Base-by-base conservation (phyloP, 2,113 vertebrate species). In the Nannobrachium achirus region DNA sequence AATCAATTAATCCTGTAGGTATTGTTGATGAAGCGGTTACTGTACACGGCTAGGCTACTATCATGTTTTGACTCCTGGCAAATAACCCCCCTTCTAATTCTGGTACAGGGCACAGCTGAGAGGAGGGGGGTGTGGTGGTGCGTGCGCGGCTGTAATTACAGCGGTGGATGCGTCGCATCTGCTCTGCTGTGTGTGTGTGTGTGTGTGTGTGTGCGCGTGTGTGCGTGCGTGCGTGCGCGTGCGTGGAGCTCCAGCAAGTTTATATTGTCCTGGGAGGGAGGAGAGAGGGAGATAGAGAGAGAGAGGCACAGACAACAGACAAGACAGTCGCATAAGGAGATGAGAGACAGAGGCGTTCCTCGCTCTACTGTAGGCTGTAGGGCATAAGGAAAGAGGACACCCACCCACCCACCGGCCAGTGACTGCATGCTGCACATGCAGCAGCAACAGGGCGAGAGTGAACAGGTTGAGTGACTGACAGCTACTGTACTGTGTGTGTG, bases 181-280 rank as follows among this genome's bases (percentile, higher is more conserved):
- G 25, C 25, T 33, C 81, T 85, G 81, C 85, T 86, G 56, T 7
- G 20, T 4, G 20, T 4, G 1, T 33, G 25, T 2, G 25, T 33
- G 25, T 33, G 25, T 33, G 25, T 33, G 25, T 33, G 87, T 85
- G 25, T 33, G 25, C 6, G 25, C 6, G 25, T 33, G 25, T 33
- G 25, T 33, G 25, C 6, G 25, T 33, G 25, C 6, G 25, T 33
- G 25, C 3, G 25, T 25, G 25, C 25, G 25, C 25, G 25, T 4
- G 87, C 87, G 76, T 62, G 51, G 70, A 72, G 71, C 80, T 73
- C 63, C 83, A 85, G 83, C 74, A 85, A 74, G 77, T 86, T 77
- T 14, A 10, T 10, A 78, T 33, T 33, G 25, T 33, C 25, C 25
- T 4, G 49, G 25, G 61, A 42, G 33, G 8, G 19, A 10, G 79